Percentiles rank a stretch among this genome's conserved stretches.
These are phyloP conservation scores for Microplitis deprimator DNA, from an alignment of 2,888 invertebrate genomes.

Conservation along the genomic window DNA sequence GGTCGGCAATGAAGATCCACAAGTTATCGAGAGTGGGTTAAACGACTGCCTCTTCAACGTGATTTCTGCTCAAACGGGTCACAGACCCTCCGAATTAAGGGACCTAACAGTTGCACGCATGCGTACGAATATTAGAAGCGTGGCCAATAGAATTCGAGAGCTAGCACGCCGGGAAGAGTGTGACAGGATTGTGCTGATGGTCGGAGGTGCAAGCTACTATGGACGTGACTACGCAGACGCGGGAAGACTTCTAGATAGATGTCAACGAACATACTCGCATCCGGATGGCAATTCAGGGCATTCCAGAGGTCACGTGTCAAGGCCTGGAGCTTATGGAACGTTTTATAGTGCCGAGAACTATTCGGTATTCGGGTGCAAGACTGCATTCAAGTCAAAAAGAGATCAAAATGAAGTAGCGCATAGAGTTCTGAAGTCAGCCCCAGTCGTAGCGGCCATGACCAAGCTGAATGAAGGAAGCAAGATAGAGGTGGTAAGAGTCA, in stretches of 20 bases:
- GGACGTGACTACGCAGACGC: conserved; percentile 52
- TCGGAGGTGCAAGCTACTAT: conserved; percentile 58
- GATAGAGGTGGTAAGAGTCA: conserved; percentile 27
- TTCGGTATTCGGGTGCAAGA: conserved; percentile 49
- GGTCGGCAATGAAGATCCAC: conserved; percentile 46
- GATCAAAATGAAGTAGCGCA: conserved; percentile 58
- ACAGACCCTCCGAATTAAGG: conserved; percentile 45
- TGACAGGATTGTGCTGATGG: conserved; percentile 46
- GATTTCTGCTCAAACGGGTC: conserved; percentile 53
- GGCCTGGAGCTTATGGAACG: conserved; percentile 34
- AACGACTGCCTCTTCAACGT: conserved; percentile 59
- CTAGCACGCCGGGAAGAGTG: conserved; percentile 44
- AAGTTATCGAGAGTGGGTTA: conserved; percentile 19
- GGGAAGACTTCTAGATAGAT: conserved; percentile 49
- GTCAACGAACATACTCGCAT: conserved; percentile 52
- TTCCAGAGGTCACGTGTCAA: conserved; percentile 59
- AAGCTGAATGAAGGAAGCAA: conserved; percentile 45
- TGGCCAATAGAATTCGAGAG: conserved; percentile 43
- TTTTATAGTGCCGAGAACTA: conserved; percentile 58
- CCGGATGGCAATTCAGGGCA: conserved; percentile 50
- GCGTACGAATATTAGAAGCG: conserved; percentile 41
- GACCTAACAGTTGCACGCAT: conserved; percentile 40
- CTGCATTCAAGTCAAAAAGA: conserved; percentile 53
- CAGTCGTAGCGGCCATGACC: conserved; percentile 48
- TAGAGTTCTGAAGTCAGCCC: conserved; percentile 38